Conservation (phyloP, 2,113 vertebrate species). For the Lamprotornis superbus region DNA sequence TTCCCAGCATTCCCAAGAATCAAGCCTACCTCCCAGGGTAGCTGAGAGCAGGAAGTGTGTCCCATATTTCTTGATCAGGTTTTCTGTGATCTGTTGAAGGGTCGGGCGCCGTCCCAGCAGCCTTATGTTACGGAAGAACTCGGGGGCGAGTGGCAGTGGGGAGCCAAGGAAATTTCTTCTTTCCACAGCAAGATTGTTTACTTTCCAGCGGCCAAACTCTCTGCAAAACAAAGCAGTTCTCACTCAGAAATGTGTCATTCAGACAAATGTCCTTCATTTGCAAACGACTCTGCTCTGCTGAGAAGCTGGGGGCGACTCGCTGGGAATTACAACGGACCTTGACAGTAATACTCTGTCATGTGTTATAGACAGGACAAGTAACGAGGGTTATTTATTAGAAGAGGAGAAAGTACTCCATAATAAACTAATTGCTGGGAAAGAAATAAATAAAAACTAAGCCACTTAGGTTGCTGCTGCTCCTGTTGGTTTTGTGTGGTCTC, state of each 20-base stretch:
- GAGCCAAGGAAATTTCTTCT: slow-evolving; percentile 92
- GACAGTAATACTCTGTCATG: background rate
- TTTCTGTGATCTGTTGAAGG: slow-evolving; percentile 92
- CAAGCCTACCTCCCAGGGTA: slow-evolving; percentile 89
- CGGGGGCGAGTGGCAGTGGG: slow-evolving; percentile 89
- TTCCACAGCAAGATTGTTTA: slow-evolving; percentile 95
- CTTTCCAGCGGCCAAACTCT: slow-evolving; percentile 98
- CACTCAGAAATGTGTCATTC: slow-evolving; percentile 49
- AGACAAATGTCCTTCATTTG: slow-evolving; percentile 52
- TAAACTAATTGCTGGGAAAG: background rate
- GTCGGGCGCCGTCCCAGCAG: slow-evolving; percentile 91
- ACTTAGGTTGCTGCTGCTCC: background rate
- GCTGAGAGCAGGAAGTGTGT: slow-evolving; percentile 95
- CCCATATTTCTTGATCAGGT: slow-evolving; percentile 97
- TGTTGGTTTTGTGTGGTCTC: background rate
- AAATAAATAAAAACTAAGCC: background rate
- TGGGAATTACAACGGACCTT: background rate
- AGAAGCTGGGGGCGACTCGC: background rate
- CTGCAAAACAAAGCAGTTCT: slow-evolving; percentile 76
- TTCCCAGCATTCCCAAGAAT: background rate
- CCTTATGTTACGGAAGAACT: slow-evolving; percentile 94
- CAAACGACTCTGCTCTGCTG: slow-evolving; percentile 15
- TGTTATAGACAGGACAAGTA: background rate
- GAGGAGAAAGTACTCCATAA: background rate
- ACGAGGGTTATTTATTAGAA: slow-evolving; percentile 7